Evolutionary conservation across 2,797 vertebrate genomes (phyloP), one percentile per base, ranked within the genome.

Genomic region (Bradypodion pumilum): DNA sequence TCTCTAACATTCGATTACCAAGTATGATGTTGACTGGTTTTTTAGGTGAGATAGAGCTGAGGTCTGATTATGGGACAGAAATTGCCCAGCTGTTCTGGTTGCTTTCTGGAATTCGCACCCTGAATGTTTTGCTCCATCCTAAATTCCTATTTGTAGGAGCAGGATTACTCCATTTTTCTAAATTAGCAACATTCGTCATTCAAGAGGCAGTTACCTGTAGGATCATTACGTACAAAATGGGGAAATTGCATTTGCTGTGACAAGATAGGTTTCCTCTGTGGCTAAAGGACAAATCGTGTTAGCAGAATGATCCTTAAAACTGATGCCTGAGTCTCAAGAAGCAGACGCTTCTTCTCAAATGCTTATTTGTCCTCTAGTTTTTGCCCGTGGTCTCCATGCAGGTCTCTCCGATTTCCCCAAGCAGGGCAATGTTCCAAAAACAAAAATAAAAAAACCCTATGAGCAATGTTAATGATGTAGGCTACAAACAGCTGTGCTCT

Each of bases 401-500:
- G 52, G 62, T 89, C 87, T 88, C 76, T 86, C 86, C 81, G 44
- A 29, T 83, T 80, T 87, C 80, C 23, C 59, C 82, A 87, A 74
- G 72, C 84, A 89, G 85, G 86, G 74, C 42, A 44, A 65, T 23
- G 46, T 49, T 86, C 82, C 85, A 83, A 81, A 69, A 82, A n/a
- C n/a, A n/a, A n/a, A n/a, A 85, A 83, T 81, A 69, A 82, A 83
- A 81, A 69, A 82, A 87, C 70, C 40, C 65, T 59, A 40, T 44
- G 73, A 80, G 62, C 75, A 68, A 78, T 78, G 81, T 75, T 85
- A 81, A 85, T 85, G 78, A 69, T 81, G 82, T 82, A 84, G 87
- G 84, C 86, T 92, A 73, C 76, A 83, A 91, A 78, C 80, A 87
- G 85, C 83, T 86, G 78, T 15, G 44, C 89, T 87, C 81, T 76